Evolutionary conservation across 2,888 invertebrate species (phyloP), one percentile per base, ranked within the genome.

Genomic region (Agapostemon virescens): DNA sequence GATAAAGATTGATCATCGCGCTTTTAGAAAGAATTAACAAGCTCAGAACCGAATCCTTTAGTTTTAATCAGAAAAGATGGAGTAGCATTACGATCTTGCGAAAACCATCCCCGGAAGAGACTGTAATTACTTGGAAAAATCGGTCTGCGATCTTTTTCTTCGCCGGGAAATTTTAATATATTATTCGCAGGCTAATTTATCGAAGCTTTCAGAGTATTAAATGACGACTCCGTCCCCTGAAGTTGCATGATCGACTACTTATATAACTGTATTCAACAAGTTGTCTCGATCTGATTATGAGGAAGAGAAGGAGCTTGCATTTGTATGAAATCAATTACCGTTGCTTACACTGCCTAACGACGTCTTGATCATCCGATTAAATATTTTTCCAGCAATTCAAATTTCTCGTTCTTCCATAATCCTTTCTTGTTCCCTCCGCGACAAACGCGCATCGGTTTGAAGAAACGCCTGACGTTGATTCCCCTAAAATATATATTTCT

Each of bases 261-360:
- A 5, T 11, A n/a, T 11, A n/a, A 63, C 36, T n/a, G 13, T 63
- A 36, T 36, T 36, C 63, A 63, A 63, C 63, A 63, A 63, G 63
- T 63, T 63, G 36, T 36, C 63, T 36, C 13, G 20, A 33, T 63
- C 63, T 36, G 63, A n/a, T 63, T 63, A n/a, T 6, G 20, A 0
- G 13, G 13, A 63, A 4, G 20, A 1, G 33, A 33, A 26, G 26
- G 26, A 7, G 26, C 17, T 7, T 26, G 55, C 55, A 15, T 55
- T 55, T 26, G 1, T 20, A 61, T 20, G 20, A 9, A 61, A 61
- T 49, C 49, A n/a, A 9, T 61, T 20, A 61, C 33, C 1, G 33
- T 26, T 55, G 23, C 55, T 6, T 15, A 11, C 26, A 0, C 15
- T 2, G 55, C 26, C 26, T 17, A 55, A 55, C 7, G 26, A 55